These are phyloP conservation scores for Alloplasta piceator DNA, from an alignment of 2,888 invertebrate genomes.

Conservation along the genomic window DNA sequence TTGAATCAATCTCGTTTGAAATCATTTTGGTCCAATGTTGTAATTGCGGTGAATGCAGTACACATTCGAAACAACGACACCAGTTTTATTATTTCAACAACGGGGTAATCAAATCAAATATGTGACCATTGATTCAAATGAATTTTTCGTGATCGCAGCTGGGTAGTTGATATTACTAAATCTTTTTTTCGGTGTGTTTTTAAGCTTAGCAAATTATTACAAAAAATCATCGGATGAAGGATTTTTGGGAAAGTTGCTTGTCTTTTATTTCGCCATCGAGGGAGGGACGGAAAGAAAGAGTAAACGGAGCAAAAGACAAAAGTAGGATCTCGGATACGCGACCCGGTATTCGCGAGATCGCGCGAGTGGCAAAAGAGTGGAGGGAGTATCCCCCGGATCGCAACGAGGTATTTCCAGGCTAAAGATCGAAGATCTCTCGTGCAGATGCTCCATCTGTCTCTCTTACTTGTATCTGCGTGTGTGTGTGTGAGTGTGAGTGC, in stretches of 20 bases:
- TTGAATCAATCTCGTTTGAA: too few relatives aligned
- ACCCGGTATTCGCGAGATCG: slow-evolving; percentile 53
- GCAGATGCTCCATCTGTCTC: slow-evolving; percentile 1
- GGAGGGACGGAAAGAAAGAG: slow-evolving; percentile 19
- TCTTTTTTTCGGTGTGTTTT: too few relatives aligned
- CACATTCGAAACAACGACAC: too few relatives aligned
- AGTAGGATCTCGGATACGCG: slow-evolving; percentile 55
- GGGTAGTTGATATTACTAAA: too few relatives aligned
- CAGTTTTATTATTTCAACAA: too few relatives aligned
- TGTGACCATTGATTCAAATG: too few relatives aligned
- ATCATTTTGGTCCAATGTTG: too few relatives aligned
- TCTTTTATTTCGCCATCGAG: not conserved
- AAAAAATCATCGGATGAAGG: not conserved
- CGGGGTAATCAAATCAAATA: too few relatives aligned
- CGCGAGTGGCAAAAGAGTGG: slow-evolving; percentile 8
- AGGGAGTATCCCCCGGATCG: slow-evolving; percentile 44
- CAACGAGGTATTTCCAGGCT: slow-evolving; percentile 64
- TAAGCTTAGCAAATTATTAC: too few relatives aligned
- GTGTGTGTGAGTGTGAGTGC: not conserved
- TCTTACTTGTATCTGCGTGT: slow-evolving; percentile 5
- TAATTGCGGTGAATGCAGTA: too few relatives aligned
- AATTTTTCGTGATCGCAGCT: too few relatives aligned
- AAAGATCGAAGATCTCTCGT: slow-evolving; percentile 23
- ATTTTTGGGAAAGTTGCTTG: not conserved
- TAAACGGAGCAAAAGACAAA: slow-evolving; percentile 15